phyloP scores from a whole-genome alignment of 2,113 vertebrate species.

The Platichthys stellatus region DNA sequence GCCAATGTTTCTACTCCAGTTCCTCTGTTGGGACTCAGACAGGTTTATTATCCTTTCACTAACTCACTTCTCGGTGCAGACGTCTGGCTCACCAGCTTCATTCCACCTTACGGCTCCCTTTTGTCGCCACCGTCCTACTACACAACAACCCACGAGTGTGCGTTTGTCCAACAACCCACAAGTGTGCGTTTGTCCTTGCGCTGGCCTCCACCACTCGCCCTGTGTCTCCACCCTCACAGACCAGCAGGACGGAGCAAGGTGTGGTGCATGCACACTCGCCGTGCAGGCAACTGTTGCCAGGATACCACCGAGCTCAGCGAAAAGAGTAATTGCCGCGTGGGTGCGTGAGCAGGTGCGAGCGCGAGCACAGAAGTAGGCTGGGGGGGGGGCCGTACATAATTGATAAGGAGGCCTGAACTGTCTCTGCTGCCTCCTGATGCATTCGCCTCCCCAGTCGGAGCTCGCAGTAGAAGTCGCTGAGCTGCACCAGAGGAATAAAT shows the following conservation, averaged over 20 bases:
- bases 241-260: constrained; percentile 43
- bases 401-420: constrained; percentile 57
- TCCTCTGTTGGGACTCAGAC: constrained; percentile 40
- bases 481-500: constrained; percentile 19
- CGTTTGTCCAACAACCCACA: neutral
- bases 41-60: constrained; percentile 57
- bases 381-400: constrained; percentile 67
- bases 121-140: neutral
- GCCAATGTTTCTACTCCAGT: constrained; percentile 73
- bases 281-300: constrained; percentile 78
- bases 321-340: constrained; percentile 50
- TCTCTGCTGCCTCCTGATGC: constrained; percentile 34
- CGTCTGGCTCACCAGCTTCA: neutral
- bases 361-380: constrained; percentile 38
- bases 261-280: constrained; percentile 28
- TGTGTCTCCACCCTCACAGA: constrained; percentile 10
- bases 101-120: neutral
- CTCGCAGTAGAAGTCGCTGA: neutral
- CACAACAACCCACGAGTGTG: neutral
- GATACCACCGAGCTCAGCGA: constrained; percentile 63
- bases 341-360: constrained; percentile 51
- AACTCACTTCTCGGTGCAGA: neutral
- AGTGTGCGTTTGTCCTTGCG: neutral
- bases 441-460: constrained; percentile 21
- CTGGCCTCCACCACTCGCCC: constrained; percentile 3